Conservation (phyloP, 2,113 vertebrate genomes). For the Nasalis larvatus region DNA sequence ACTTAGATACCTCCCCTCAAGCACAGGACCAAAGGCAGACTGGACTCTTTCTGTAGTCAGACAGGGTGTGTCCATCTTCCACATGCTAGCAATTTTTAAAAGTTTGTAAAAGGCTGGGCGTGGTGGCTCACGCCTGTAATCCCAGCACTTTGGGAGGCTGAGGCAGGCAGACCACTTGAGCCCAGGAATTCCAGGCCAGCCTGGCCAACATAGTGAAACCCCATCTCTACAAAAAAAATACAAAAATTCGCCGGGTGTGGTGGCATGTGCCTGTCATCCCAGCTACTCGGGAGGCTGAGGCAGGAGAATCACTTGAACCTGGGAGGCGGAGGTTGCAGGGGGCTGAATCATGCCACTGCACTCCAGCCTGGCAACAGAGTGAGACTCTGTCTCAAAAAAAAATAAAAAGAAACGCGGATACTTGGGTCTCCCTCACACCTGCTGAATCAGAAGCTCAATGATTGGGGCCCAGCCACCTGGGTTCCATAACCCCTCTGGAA, state of each 20-base stretch:
- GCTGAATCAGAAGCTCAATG: neutral
- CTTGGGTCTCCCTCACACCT: neutral
- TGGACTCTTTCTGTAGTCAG: no score
- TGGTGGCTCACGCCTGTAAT: no score
- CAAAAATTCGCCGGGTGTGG: neutral
- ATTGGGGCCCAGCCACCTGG: rapidly evolving
- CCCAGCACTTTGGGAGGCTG: no score
- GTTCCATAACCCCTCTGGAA: neutral
- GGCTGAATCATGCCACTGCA: neutral
- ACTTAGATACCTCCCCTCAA: no score
- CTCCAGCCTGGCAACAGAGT: neutral
- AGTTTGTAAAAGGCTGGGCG: neutral
- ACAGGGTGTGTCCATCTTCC: no score
- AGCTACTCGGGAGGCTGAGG: neutral
- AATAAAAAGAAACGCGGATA: neutral
- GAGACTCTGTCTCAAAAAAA: no score
- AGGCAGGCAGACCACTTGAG: no score
- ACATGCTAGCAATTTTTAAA: no score
- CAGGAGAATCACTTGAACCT: neutral
- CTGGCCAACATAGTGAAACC: no score
- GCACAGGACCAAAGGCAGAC: no score
- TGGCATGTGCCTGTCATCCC: neutral
- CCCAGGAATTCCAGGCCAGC: no score
- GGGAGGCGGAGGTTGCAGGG: neutral
- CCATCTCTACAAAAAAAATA: no score